Base-by-base conservation (phyloP, 2,888 invertebrate species). In the Papilio protenor region DNA sequence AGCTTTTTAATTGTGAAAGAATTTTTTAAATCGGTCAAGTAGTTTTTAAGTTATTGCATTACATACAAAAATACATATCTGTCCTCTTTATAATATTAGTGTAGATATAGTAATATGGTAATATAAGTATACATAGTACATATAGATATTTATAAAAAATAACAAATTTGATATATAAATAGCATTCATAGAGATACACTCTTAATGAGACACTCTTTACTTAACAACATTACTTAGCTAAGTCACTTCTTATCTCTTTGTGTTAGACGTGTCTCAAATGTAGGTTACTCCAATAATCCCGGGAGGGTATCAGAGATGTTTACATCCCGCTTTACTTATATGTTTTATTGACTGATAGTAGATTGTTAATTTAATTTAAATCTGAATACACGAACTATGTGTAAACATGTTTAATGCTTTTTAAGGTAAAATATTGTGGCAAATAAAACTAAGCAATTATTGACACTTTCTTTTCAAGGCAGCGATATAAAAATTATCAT, bases 281-380 rank as follows among this genome's bases (percentile, higher is more conserved):
- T 52, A 55, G 71, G 52, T 52, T 72, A 72, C 49, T 72, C 55
- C 3, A 72, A 72, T 33, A 55, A 49, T 52, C 49, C 71, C 33
- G 27, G 5, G 18, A 23, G 23, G 21, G 12, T 18, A 52, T 55
- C 55, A 4, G 66, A 40, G 66, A 66, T 40, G 66, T 66, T 66
- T 45, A 45, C 40, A 40, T n/a, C n/a, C n/a, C n/a, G 12, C 45
- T 4, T 66, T 64, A 64, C 27, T 27, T 27, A 27, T 27, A 27
- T 27, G 27, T 27, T 27, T 27, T 27, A 27, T 3, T 27, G 27
- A 27, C 27, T 27, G 27, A 27, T 27, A 27, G 27, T 27, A 27
- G 27, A 27, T 27, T 27, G 27, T 27, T 27, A 27, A 27, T 27
- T 27, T 27, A 27, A 27, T 27, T 27, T 27, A 27, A 27, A 27